These are phyloP conservation scores for Ernsta delagoae DNA, from an alignment of 2,888 invertebrate species.

Conservation along the genomic window DNA sequence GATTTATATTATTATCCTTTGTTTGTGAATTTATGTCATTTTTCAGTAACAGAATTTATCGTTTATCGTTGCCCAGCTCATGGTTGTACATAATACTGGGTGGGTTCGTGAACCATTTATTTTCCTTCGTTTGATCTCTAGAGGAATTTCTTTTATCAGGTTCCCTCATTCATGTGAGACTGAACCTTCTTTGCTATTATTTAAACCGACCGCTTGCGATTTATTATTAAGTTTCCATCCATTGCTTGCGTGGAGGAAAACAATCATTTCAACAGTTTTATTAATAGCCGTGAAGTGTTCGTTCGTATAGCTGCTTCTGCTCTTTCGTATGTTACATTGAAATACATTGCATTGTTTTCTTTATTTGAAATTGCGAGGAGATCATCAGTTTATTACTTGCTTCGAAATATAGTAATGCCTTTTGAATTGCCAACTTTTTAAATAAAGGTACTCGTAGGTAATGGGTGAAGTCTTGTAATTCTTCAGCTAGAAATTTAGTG, in stretches of 20 bases:
- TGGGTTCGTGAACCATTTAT: constrained; percentile 57
- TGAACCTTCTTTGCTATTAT: constrained; percentile 45
- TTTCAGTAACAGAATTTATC: background rate
- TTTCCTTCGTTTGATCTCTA: constrained; percentile 63
- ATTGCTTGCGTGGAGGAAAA: constrained; percentile 37
- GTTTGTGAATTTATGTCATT: no score
- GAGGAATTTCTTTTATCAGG: constrained; percentile 67
- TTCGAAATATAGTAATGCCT: no score
- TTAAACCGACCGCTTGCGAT: constrained; percentile 46
- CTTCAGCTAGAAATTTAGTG: no score
- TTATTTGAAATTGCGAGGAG: background rate
- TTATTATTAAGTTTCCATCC: constrained; percentile 47
- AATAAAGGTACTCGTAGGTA: no score
- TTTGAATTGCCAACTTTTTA: no score
- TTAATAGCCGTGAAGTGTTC: constrained; percentile 39
- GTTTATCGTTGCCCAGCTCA: background rate
- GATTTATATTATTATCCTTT: no score
- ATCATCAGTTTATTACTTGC: background rate
- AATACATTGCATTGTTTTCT: background rate
- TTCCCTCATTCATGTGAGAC: constrained; percentile 62
- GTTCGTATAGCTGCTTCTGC: constrained; percentile 26
- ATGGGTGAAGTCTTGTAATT: no score
- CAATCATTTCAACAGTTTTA: constrained; percentile 46
- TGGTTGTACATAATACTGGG: background rate
- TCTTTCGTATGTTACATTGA: constrained; percentile 1